Conservation (phyloP, 2,888 invertebrate genomes). For the Drosophila flavopinicola region DNA sequence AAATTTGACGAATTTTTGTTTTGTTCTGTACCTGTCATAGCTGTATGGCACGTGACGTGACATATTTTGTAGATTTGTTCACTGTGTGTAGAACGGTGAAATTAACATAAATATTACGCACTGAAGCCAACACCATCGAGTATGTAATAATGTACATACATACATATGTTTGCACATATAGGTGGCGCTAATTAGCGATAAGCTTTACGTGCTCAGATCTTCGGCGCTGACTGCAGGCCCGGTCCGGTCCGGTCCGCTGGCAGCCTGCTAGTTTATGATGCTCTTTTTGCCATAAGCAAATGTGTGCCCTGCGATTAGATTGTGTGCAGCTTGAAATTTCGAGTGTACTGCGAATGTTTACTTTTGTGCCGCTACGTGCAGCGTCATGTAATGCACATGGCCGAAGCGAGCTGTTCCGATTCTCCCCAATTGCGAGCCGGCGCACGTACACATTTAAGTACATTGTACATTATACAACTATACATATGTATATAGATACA, state of each 20-base stretch:
- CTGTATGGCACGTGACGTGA: no score
- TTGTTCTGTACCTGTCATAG: no score
- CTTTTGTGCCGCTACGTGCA: conserved; percentile 56
- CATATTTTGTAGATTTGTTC: no score
- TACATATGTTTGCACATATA: conserved; percentile 19
- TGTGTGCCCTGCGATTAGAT: conserved; percentile 65
- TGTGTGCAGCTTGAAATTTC: conserved; percentile 26
- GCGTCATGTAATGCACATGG: conserved; percentile 30
- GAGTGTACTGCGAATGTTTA: conserved; percentile 39
- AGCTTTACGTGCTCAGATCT: conserved; percentile 60
- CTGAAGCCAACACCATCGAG: conserved; percentile 16
- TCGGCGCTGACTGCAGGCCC: conserved; percentile 12
- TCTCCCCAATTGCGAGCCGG: conserved; percentile 10
- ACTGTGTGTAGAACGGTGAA: background rate
- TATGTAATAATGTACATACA: background rate
- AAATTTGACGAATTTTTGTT: no score
- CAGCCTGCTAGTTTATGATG: conserved; percentile 26
- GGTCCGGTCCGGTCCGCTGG: conserved; percentile 6
- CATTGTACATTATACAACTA: no score
- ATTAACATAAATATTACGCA: background rate
- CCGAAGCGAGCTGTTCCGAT: conserved; percentile 15
- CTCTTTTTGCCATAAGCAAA: conserved; percentile 40
- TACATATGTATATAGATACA: conserved; percentile 12
- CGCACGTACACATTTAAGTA: conserved; percentile 44
- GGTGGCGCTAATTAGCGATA: conserved; percentile 58